Percentiles rank a stretch among this genome's conserved stretches.
Conservation (phyloP, 2,113 vertebrate species). For the Anguilla rostrata region DNA sequence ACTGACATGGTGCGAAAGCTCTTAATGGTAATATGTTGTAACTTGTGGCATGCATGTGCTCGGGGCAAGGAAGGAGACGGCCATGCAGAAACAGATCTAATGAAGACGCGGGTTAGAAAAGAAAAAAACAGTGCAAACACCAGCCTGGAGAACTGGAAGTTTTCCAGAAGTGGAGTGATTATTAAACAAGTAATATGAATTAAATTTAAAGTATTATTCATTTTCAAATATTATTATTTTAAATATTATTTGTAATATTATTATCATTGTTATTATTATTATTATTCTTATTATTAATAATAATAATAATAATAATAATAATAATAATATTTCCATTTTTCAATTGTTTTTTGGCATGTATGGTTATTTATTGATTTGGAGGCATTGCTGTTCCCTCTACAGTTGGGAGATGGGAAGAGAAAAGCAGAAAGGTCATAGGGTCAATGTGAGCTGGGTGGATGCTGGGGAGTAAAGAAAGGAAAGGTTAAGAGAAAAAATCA, state of each 20-base stretch:
- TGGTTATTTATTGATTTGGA: too few species aligned
- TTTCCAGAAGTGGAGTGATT: too few species aligned
- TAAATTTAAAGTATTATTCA: too few species aligned
- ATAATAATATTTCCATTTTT: too few species aligned
- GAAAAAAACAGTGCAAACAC: background rate
- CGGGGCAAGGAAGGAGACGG: conserved; percentile 21
- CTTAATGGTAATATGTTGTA: conserved; percentile 67
- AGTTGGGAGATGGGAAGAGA: background rate
- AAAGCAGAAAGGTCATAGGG: background rate
- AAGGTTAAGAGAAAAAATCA: conserved; percentile 25
- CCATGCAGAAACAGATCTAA: conserved; percentile 1
- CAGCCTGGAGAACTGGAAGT: background rate
- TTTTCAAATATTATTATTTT: too few species aligned
- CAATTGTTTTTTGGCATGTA: too few species aligned
- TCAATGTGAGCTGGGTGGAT: background rate
- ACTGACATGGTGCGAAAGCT: conserved; percentile 62
- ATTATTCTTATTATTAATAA: too few species aligned
- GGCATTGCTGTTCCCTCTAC: too few species aligned
- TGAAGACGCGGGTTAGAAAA: background rate
- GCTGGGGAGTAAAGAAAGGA: background rate
- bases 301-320: too few species aligned
- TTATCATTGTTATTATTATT: too few species aligned
- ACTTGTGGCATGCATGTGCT: conserved; percentile 52
- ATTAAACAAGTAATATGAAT: too few species aligned
- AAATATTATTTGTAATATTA: too few species aligned